A percentile compares a stretch with the other conserved stretches of the same genome.
Evolutionary conservation across 2,797 vertebrate genomes (phyloP).

Genomic region (Danio jaintianensis): DNA sequence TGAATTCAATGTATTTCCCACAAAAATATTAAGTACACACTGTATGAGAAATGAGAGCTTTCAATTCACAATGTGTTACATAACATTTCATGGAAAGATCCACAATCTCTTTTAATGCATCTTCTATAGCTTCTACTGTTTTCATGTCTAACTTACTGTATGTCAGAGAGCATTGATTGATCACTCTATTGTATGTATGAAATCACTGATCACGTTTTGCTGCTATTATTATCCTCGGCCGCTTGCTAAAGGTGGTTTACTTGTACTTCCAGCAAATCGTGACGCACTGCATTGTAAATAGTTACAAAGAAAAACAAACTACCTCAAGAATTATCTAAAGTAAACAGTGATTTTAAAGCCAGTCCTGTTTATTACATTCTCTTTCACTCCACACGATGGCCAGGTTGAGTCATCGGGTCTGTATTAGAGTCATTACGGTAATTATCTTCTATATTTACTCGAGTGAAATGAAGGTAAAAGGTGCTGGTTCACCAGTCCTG

Average conservation of each 20-base stretch:
- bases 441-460: constrained; percentile 84
- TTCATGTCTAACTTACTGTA: background rate
- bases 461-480: constrained; percentile 76
- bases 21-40: background rate
- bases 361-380: constrained; percentile 74
- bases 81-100: background rate
- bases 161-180: background rate
- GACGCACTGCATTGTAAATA: background rate
- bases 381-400: constrained; percentile 69
- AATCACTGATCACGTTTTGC: background rate
- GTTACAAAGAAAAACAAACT: background rate
- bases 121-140: background rate
- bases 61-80: background rate
- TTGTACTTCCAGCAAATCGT: background rate
- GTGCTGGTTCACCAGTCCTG: constrained; percentile 64
- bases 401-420: constrained; percentile 76
- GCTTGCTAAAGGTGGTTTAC: background rate
- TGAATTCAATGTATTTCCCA: background rate
- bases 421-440: constrained; percentile 80
- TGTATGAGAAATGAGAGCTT: background rate
- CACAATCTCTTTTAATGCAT: background rate
- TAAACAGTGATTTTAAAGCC: background rate
- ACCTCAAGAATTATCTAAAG: constrained; percentile 4
- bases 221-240: constrained; percentile 3
- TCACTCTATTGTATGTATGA: background rate